A percentile compares a stretch with the other conserved stretches of the same genome.
Evolutionary conservation across 2,888 invertebrate species (phyloP).

Genomic region (Venusia cambrica): DNA sequence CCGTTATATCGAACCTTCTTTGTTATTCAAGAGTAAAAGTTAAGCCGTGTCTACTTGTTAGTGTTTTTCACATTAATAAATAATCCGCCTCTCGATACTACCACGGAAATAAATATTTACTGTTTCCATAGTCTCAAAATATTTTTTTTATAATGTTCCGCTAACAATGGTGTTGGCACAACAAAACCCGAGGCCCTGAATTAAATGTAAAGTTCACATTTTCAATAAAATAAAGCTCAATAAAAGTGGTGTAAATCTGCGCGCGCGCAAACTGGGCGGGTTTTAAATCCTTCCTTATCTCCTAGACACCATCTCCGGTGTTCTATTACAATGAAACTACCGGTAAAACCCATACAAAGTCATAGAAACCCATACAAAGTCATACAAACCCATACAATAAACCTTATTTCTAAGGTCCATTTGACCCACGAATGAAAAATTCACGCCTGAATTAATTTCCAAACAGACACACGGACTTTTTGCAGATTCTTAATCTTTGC

Average conservation of each 20-base stretch:
- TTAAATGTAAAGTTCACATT: constrained; percentile 14
- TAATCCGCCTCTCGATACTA: too few relatives aligned
- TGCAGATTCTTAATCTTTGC: constrained; percentile 20
- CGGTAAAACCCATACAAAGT: constrained; percentile 29
- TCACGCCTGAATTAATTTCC: constrained; percentile 34
- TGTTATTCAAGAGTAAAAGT: too few relatives aligned
- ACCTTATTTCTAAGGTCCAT: constrained; percentile 25
- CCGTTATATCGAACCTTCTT: too few relatives aligned
- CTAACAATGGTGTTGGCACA: constrained; percentile 4
- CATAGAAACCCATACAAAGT: constrained; percentile 24
- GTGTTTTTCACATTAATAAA: too few relatives aligned
- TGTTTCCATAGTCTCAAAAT: constrained; percentile 2
- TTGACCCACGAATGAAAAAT: constrained; percentile 32
- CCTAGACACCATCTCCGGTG: constrained; percentile 33
- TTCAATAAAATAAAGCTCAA: constrained; percentile 24
- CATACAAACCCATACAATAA: constrained; percentile 24
- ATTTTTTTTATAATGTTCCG: constrained; percentile 7
- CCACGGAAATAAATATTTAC: too few relatives aligned
- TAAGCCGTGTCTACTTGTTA: too few relatives aligned
- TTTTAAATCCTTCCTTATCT: constrained; percentile 36
- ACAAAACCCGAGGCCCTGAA: constrained; percentile 6
- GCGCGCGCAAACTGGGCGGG: constrained; percentile 24
- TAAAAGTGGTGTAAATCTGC: constrained; percentile 26
- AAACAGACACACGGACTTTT: constrained; percentile 19
- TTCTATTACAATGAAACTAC: constrained; percentile 32